phyloP scores from a whole-genome alignment of 1,140 invertebrate species.

The Phocides pigmalion region DNA sequence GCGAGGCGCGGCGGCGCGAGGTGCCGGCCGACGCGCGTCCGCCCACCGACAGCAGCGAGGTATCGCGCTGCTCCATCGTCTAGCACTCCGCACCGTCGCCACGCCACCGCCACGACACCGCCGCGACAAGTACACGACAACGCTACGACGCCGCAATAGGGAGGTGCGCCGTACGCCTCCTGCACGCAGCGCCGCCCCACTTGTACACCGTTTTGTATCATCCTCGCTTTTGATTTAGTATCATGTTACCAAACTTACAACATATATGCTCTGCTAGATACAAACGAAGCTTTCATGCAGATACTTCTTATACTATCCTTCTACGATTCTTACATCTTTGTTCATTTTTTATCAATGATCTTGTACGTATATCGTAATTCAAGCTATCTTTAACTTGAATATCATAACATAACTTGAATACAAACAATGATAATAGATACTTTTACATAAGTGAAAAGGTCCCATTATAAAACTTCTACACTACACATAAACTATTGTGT shows the following conservation, averaged over 20 bases:
- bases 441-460: too few species aligned
- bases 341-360: too few species aligned
- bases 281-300: too few species aligned
- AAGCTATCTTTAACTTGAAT: too few species aligned
- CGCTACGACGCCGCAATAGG: conserved; percentile 40
- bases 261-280: too few species aligned
- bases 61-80: conserved; percentile 67
- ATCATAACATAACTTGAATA: too few species aligned
- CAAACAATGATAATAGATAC: too few species aligned
- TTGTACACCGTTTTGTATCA: conserved; percentile 1
- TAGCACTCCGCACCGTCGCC: conserved; percentile 37
- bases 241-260: neutral
- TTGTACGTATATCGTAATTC: too few species aligned
- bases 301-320: too few species aligned
- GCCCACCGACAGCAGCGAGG: conserved; percentile 76
- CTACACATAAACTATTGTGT: too few species aligned
- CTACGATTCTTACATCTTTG: too few species aligned
- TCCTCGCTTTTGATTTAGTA: neutral
- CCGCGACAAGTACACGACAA: conserved; percentile 17
- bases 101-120: conserved; percentile 39
- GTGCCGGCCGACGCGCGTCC: conserved; percentile 62
- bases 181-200: conserved; percentile 36
- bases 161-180: conserved; percentile 51
- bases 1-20: conserved; percentile 66
- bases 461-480: too few species aligned